Percentiles rank a stretch among this genome's conserved stretches.
phyloP scores from a whole-genome alignment of 2,888 invertebrate species.

The Caradrina kadenii region DNA sequence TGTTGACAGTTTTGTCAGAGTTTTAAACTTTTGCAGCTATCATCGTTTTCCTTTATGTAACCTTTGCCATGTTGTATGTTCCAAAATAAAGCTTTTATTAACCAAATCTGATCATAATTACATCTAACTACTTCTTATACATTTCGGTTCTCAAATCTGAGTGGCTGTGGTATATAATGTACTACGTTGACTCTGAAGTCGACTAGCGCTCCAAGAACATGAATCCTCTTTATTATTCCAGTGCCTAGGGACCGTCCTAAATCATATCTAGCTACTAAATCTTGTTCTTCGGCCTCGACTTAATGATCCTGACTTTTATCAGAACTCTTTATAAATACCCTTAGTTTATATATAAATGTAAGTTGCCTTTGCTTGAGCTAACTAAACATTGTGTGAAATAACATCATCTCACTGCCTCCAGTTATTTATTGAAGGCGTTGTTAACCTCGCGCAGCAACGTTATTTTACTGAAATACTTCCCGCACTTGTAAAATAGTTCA shows the following conservation, averaged over 20 bases:
- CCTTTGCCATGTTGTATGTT: too few relatives aligned
- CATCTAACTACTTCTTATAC: background rate
- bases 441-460: constrained; percentile 17
- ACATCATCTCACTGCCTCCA: background rate
- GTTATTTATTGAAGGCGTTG: constrained; percentile 4
- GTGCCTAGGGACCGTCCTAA: constrained; percentile 24
- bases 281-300: constrained; percentile 22
- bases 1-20: too few relatives aligned
- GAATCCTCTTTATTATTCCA: constrained; percentile 25
- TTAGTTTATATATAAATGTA: constrained; percentile 4
- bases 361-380: background rate
- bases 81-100: background rate
- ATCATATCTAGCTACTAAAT: constrained; percentile 34
- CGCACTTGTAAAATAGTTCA: constrained; percentile 24
- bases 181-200: background rate
- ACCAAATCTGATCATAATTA: background rate
- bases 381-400: background rate
- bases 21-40: too few relatives aligned
- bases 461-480: constrained; percentile 22
- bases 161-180: background rate
- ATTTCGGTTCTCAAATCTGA: background rate
- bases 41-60: too few relatives aligned
- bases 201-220: constrained; percentile 18
- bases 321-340: constrained; percentile 13
- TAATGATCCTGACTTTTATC: constrained; percentile 24